These are phyloP conservation scores for Lophotis ruficrista DNA, from an alignment of 2,113 vertebrate genomes.

Conservation along the genomic window DNA sequence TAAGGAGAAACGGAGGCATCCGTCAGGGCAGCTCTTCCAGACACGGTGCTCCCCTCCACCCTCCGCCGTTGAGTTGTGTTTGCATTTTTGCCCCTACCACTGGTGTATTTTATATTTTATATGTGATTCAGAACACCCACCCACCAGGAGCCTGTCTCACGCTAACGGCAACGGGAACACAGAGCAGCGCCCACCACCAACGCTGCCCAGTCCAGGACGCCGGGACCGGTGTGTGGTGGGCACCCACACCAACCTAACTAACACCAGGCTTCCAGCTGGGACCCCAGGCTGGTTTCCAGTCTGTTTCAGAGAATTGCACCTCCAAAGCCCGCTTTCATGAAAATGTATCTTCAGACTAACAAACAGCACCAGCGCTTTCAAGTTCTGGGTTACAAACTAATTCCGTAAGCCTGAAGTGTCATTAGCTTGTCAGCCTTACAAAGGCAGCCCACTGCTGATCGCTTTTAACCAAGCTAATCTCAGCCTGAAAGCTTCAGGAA, in stretches of 20 bases:
- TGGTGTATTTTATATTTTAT: background rate
- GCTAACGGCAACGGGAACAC: background rate
- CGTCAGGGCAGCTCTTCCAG: background rate
- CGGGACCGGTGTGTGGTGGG: background rate
- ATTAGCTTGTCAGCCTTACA: constrained; percentile 71
- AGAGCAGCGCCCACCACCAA: background rate
- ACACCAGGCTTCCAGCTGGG: background rate
- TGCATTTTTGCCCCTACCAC: background rate
- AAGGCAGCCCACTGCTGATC: constrained; percentile 58
- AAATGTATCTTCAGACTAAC: constrained; percentile 38
- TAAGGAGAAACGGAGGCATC: accelerated
- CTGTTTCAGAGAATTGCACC: background rate
- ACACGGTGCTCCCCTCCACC: background rate
- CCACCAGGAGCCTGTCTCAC: background rate
- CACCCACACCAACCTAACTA: background rate
- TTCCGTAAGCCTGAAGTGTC: constrained; percentile 59
- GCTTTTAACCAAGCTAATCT: constrained; percentile 65
- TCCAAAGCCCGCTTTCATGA: constrained; percentile 28
- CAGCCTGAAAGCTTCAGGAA: constrained; percentile 68
- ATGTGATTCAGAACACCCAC: background rate
- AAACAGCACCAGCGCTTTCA: constrained; percentile 10
- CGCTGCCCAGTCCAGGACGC: background rate
- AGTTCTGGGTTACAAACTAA: constrained; percentile 42
- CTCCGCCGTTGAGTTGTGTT: background rate
- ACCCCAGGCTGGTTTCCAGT: constrained; percentile 7